Conservation (phyloP, 2,113 vertebrate genomes). For the Ptilorrhoa leucosticta region DNA sequence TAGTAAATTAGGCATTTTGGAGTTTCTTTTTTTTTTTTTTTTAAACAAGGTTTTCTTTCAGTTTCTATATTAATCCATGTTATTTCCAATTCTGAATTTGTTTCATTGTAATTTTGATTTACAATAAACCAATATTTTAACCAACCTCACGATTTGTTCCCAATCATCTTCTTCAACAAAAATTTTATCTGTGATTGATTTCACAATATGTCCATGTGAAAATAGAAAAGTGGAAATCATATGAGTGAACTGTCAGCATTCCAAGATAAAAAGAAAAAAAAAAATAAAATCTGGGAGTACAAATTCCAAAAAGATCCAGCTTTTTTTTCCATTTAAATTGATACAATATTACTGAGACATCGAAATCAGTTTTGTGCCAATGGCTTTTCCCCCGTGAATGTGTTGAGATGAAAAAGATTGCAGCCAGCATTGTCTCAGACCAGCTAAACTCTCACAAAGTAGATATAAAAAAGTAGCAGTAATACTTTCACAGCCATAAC, state of each 20-base stretch:
- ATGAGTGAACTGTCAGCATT: not conserved
- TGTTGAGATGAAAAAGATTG: not conserved
- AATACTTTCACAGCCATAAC: not conserved
- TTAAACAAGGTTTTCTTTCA: not conserved
- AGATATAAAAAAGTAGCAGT: not conserved
- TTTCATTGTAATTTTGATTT: not conserved
- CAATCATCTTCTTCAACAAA: not conserved
- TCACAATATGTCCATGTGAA: not conserved
- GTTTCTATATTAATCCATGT: not conserved
- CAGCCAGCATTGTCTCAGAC: not conserved
- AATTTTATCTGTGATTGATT: not conserved
- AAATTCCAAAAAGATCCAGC: not conserved
- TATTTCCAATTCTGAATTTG: not conserved
- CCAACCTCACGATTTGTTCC: not conserved
- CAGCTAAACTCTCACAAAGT: not conserved
- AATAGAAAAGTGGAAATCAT: not conserved
- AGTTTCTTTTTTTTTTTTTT: not conserved
- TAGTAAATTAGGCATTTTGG: not conserved
- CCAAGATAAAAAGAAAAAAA: not conserved
- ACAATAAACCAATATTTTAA: not conserved
- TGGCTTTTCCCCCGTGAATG: not conserved
- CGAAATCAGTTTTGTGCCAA: not conserved
- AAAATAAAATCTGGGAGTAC: not conserved
- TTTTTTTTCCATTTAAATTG: not conserved
- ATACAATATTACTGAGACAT: not conserved